A percentile compares a stretch with the other conserved stretches of the same genome.
phyloP scores from a whole-genome alignment of 2,888 invertebrate genomes.

The Acanthosoma haemorrhoidale region DNA sequence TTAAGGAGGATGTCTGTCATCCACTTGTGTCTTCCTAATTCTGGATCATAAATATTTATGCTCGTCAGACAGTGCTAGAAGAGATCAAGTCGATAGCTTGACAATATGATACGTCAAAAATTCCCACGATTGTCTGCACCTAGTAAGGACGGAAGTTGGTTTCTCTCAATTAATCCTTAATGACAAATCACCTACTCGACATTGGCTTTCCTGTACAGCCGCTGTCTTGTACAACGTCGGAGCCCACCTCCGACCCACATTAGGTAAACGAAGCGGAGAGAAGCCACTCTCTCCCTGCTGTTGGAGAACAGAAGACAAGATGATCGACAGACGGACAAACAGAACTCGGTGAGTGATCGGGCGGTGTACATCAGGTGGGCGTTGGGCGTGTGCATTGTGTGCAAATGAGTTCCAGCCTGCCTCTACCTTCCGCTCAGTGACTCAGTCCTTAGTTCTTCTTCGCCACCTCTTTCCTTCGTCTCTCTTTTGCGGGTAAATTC shows the following conservation, averaged over 20 bases:
- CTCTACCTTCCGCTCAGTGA: not conserved
- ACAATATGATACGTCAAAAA: too few relatives aligned
- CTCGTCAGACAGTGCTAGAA: too few relatives aligned
- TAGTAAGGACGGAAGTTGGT: too few relatives aligned
- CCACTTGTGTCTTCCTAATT: too few relatives aligned
- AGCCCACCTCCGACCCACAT: not conserved
- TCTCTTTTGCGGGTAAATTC: not conserved
- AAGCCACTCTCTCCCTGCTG: not conserved
- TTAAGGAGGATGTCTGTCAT: too few relatives aligned
- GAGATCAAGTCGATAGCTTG: too few relatives aligned
- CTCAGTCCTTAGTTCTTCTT: not conserved
- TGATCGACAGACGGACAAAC: not conserved
- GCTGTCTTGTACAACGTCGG: not conserved
- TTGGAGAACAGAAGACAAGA: not conserved
- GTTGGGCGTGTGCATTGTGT: not conserved
- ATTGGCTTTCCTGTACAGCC: too few relatives aligned
- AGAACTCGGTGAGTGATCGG: too few relatives aligned
- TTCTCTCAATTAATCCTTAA: too few relatives aligned
- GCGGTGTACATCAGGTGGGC: not conserved
- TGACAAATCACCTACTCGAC: too few relatives aligned
- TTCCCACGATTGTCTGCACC: too few relatives aligned
- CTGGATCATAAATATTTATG: too few relatives aligned
- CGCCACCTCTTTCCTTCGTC: not conserved
- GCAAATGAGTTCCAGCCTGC: not conserved
- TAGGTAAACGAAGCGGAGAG: not conserved